Percentiles rank a stretch among this genome's conserved stretches.
These are phyloP conservation scores for Hydropsyche betteni DNA, from an alignment of 2,888 invertebrate genomes.

Conservation along the genomic window DNA sequence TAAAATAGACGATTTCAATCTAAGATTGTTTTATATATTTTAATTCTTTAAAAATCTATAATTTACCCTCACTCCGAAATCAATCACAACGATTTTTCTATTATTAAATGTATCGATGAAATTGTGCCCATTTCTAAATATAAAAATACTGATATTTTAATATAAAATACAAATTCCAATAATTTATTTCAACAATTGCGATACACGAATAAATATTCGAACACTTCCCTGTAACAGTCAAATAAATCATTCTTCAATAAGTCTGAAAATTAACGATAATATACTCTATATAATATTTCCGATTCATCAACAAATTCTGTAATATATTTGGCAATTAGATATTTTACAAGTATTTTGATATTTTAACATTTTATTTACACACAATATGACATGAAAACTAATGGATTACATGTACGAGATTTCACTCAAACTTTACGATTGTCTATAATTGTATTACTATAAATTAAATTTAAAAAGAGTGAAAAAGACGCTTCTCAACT, in stretches of 20 bases:
- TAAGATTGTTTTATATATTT: neutral
- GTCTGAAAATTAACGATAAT: too few species aligned
- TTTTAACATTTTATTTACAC: too few species aligned
- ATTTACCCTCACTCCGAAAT: constrained; percentile 18
- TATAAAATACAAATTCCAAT: too few species aligned
- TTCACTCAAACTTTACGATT: neutral
- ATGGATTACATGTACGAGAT: neutral
- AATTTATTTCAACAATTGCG: neutral
- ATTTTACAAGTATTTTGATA: too few species aligned
- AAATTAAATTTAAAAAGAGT: neutral
- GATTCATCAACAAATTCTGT: too few species aligned
- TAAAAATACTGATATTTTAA: too few species aligned
- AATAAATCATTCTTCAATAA: too few species aligned
- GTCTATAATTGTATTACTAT: constrained; percentile 4
- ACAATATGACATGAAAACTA: too few species aligned
- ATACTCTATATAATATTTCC: too few species aligned
- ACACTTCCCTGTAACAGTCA: neutral
- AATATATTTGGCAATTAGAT: too few species aligned
- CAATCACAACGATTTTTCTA: neutral
- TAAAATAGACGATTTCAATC: neutral
- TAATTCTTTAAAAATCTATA: neutral
- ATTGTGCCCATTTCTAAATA: too few species aligned
- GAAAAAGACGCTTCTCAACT: constrained; percentile 13
- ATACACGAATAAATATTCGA: neutral
- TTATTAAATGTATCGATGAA: too few species aligned